A percentile compares a stretch with the other conserved stretches of the same genome.
Evolutionary conservation across 2,797 vertebrate genomes (phyloP).

Genomic region (Buceros bicornis): DNA sequence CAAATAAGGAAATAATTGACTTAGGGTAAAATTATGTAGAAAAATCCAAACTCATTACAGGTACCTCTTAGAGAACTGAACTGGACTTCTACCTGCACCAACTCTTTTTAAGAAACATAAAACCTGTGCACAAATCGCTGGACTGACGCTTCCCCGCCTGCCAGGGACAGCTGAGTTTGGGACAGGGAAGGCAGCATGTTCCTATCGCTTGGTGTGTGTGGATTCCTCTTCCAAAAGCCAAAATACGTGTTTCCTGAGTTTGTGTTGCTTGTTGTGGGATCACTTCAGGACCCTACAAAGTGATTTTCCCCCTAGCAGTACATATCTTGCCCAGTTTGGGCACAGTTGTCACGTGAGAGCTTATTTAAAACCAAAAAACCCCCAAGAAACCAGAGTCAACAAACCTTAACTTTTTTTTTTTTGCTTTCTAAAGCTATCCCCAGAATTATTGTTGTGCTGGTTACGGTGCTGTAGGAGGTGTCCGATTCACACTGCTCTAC

Average conservation of each 20-base stretch:
- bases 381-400: neutral
- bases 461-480: neutral
- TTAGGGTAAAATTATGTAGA: neutral
- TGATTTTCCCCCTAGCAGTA: neutral
- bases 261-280: neutral
- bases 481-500: neutral
- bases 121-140: neutral
- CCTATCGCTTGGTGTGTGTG: rapidly evolving
- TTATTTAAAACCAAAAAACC: neutral
- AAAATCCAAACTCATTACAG: neutral
- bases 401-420: neutral
- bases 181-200: neutral
- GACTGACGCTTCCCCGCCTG: neutral
- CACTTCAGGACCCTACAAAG: neutral
- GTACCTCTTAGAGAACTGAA: neutral
- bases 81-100: neutral
- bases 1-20: neutral
- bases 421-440: neutral
- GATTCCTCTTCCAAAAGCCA: neutral
- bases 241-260: neutral
- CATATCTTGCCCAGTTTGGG: rapidly evolving
- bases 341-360: neutral
- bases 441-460: neutral
- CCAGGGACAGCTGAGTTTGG: neutral
- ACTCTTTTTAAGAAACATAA: neutral